Conservation (phyloP, 1,140 invertebrate genomes). For the Neoseiulus cucumeris region DNA sequence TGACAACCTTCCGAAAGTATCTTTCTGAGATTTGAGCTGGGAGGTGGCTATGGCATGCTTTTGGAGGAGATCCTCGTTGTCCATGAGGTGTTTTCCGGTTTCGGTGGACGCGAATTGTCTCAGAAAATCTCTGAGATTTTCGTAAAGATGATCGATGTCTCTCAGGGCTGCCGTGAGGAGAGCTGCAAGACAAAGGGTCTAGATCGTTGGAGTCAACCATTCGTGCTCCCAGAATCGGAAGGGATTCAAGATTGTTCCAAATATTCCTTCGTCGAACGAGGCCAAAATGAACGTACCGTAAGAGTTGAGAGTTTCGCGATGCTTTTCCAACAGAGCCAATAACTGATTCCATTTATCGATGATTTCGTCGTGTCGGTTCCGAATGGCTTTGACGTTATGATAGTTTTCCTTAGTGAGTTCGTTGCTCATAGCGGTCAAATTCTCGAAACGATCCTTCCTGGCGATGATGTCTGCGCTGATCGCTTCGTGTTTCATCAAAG, state of each 20-base stretch:
- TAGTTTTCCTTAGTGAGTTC: conserved; percentile 80
- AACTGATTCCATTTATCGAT: conserved; percentile 67
- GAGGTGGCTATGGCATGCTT: conserved; percentile 77
- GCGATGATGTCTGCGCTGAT: conserved; percentile 91
- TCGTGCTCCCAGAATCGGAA: no score
- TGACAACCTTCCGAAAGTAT: conserved; percentile 52
- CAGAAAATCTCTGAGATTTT: conserved; percentile 11
- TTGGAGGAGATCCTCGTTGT: conserved; percentile 77
- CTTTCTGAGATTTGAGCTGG: conserved; percentile 57
- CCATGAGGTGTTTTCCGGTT: conserved; percentile 52
- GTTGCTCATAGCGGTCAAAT: conserved; percentile 70
- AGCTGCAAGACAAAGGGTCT: conserved; percentile 17
- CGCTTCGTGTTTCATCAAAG: conserved; percentile 93
- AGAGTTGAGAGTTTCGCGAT: conserved; percentile 49
- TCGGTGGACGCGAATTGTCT: conserved; percentile 25
- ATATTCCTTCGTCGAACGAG: no score
- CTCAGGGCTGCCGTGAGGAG: conserved; percentile 22
- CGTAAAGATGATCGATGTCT: conserved; percentile 17
- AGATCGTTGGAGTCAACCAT: no score
- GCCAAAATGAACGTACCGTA: conserved; percentile 23
- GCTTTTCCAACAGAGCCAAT: conserved; percentile 59
- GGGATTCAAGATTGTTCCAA: no score
- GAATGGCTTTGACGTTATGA: conserved; percentile 62
- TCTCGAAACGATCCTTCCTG: conserved; percentile 70
- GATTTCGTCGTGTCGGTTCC: conserved; percentile 52